phyloP scores from a whole-genome alignment of 2,888 invertebrate species.

The Strigamia crassipes region DNA sequence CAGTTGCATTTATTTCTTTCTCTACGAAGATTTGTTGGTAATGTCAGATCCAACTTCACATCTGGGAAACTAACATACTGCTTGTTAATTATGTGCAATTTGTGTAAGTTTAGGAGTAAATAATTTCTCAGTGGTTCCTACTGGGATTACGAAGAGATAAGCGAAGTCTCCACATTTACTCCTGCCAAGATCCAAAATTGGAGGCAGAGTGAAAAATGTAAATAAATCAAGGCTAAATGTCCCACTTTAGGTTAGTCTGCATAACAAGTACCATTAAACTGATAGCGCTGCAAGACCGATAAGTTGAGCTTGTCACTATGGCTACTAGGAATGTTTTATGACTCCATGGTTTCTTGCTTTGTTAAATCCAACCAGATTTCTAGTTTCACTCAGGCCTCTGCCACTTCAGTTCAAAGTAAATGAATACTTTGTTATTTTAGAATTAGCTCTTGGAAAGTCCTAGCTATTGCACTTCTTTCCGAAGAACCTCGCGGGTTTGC shows the following conservation, averaged over 20 bases:
- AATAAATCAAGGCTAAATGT: slow-evolving; percentile 31
- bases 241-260: neutral
- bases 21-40: neutral
- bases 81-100: slow-evolving; percentile 38
- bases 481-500: no score
- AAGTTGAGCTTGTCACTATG: neutral
- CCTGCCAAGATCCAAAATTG: neutral
- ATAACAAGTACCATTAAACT: slow-evolving; percentile 27
- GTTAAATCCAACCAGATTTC: no score
- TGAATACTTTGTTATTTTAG: no score
- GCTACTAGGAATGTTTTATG: neutral
- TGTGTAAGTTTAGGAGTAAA: slow-evolving; percentile 22
- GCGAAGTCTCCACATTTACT: slow-evolving; percentile 1
- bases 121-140: slow-evolving; percentile 28
- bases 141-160: slow-evolving; percentile 30
- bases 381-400: neutral
- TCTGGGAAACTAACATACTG: slow-evolving; percentile 12
- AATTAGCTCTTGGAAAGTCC: no score
- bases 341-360: neutral
- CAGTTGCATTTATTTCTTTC: neutral
- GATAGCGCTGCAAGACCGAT: neutral
- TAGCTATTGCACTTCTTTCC: no score
- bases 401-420: no score
- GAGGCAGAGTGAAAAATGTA: neutral
- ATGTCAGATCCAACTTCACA: slow-evolving; percentile 18